Conservation (phyloP, 2,113 vertebrate species). For the Oxyruncus cristatus region DNA sequence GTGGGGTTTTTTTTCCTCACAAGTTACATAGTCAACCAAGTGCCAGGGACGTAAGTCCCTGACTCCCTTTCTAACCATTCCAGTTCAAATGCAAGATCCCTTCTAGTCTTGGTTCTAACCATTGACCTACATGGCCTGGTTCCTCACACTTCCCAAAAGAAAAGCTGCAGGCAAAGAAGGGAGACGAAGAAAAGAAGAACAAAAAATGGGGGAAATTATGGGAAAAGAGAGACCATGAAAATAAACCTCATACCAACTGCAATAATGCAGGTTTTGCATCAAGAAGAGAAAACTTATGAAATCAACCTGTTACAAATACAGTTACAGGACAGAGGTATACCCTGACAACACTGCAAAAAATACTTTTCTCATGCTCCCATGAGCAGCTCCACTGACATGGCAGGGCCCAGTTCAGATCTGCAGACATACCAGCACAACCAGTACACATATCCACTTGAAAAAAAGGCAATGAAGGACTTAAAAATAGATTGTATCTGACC, state of each 20-base stretch:
- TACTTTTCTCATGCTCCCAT: neutral
- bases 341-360: neutral
- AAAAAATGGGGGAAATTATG: neutral
- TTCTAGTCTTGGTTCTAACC: neutral
- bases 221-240: neutral
- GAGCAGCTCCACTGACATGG: neutral
- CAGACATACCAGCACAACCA: neutral
- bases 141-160: neutral
- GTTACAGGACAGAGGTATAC: neutral
- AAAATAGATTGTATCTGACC: neutral
- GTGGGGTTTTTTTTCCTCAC: neutral
- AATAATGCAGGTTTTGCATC: neutral
- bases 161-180: neutral
- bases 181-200: neutral
- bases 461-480: neutral
- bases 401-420: neutral
- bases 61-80: neutral
- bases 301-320: neutral
- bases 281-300: neutral
- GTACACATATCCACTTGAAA: neutral
- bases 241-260: neutral
- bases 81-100: neutral
- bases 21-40: neutral
- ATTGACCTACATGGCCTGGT: neutral
- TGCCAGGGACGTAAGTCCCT: neutral